Evolutionary conservation across 2,797 vertebrate species (phyloP).

Genomic region (Halcyon smyrnensis): DNA sequence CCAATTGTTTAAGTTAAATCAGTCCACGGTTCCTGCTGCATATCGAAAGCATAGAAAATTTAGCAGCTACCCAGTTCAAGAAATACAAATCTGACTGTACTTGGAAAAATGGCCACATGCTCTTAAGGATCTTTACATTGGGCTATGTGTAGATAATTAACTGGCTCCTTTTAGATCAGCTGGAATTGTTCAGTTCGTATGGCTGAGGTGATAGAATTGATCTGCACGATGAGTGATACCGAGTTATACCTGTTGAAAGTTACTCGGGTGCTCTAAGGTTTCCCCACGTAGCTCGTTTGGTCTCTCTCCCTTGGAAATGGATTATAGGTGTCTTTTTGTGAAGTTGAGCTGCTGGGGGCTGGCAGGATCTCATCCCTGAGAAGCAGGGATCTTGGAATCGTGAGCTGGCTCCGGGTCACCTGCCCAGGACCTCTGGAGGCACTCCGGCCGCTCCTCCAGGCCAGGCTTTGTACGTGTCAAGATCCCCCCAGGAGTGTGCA

Average conservation of each 20-base stretch:
- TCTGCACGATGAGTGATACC: fast-evolving
- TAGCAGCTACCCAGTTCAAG: not conserved
- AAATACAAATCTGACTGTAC: not conserved
- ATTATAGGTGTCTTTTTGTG: no score
- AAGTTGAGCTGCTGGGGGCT: not conserved
- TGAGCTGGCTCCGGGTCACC: not conserved
- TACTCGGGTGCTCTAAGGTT: not conserved
- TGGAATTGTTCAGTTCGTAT: not conserved
- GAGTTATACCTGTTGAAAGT: fast-evolving
- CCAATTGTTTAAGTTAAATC: not conserved
- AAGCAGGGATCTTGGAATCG: not conserved
- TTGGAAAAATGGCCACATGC: not conserved
- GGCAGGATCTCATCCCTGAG: not conserved
- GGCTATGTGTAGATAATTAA: not conserved
- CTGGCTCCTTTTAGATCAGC: not conserved
- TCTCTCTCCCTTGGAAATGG: not conserved
- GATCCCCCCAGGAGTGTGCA: not conserved
- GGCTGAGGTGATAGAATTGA: not conserved
- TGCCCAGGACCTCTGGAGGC: not conserved
- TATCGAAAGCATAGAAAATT: not conserved
- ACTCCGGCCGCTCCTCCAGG: not conserved
- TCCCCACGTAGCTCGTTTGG: not conserved
- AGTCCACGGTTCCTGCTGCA: not conserved
- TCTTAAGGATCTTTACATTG: not conserved
- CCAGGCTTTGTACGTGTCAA: not conserved